phyloP scores from a whole-genome alignment of 2,888 invertebrate genomes.

The Zonitis immaculata region DNA sequence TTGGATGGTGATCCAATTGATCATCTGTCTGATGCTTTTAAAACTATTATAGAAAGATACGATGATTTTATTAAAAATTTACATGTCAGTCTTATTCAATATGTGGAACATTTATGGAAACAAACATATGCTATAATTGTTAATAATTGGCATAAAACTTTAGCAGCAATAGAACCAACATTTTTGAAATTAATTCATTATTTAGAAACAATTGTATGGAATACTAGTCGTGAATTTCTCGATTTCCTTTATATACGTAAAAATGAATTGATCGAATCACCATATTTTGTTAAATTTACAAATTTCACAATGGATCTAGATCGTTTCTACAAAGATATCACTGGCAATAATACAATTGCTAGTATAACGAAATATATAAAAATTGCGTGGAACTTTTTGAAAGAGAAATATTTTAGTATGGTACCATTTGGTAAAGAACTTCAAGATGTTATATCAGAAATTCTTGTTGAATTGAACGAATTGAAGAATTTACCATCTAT shows the following conservation, averaged over 20 bases:
- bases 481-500: conserved; percentile 59
- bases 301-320: conserved; percentile 79
- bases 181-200: conserved; percentile 74
- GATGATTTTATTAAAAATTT: conserved; percentile 74
- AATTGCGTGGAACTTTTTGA: conserved; percentile 62
- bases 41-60: conserved; percentile 68
- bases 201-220: conserved; percentile 67
- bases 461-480: conserved; percentile 58
- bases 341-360: conserved; percentile 70
- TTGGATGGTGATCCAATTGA: conserved; percentile 71
- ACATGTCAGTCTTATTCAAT: conserved; percentile 64
- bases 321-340: conserved; percentile 71
- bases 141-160: conserved; percentile 67
- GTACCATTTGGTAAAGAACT: conserved; percentile 67
- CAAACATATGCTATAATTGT: conserved; percentile 61
- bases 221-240: conserved; percentile 67
- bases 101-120: conserved; percentile 71
- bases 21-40: conserved; percentile 64
- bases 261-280: conserved; percentile 73
- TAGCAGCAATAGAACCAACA: conserved; percentile 72
- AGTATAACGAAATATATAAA: conserved; percentile 72
- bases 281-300: conserved; percentile 74
- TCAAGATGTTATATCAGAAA: conserved; percentile 59
- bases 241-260: conserved; percentile 78
- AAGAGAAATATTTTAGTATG: conserved; percentile 62